Evolutionary conservation across 2,888 invertebrate genomes (phyloP), one percentile per base, ranked within the genome.

Genomic region (Platerodrilus igneus): DNA sequence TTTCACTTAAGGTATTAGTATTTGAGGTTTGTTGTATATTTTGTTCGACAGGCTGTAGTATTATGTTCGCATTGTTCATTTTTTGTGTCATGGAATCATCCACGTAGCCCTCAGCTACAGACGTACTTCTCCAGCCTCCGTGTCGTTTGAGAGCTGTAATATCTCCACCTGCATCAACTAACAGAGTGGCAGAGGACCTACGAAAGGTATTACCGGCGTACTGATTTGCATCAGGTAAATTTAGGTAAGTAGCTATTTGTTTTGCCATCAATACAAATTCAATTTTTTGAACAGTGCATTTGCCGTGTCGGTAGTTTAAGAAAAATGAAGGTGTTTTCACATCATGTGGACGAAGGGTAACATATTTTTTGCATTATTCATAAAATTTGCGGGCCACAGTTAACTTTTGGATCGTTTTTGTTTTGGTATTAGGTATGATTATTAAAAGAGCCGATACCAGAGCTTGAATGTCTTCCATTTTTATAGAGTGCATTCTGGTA

Each of bases 111-210:
- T 21, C 31, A 16, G 31, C 30, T 10, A 23, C 26, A 2, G 21
- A 26, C 4, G 19, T 37, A 9, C 9, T 17, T 15, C 20, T 27
- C 39, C 34, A 39, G 2, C 34, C 32, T 10, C 21, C 38, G 23
- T 32, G 38, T 9, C 43, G 13, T 9, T 43, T 43, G 17, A 43
- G 21, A 14, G 20, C 22, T 7, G 38, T 33, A 22, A 43, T 43
- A 20, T 40, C 34, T 6, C n/a, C 74, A 73, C 48, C 56, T 56
- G 3, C 34, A 20, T 43, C 38, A 13, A 31, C 37, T 9, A 38
- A 13, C 8, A 46, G 10, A 5, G 38, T 38, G 7, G 34, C 38
- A 13, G 38, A 44, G 5, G 37, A 40, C 28, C 40, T 30, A 14
- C 47, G 23, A 32, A n/a, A 44, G 18, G 30, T 25, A 31, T 47